phyloP scores from a whole-genome alignment of 2,888 invertebrate species.

The Rotaria magnacalcarata region DNA sequence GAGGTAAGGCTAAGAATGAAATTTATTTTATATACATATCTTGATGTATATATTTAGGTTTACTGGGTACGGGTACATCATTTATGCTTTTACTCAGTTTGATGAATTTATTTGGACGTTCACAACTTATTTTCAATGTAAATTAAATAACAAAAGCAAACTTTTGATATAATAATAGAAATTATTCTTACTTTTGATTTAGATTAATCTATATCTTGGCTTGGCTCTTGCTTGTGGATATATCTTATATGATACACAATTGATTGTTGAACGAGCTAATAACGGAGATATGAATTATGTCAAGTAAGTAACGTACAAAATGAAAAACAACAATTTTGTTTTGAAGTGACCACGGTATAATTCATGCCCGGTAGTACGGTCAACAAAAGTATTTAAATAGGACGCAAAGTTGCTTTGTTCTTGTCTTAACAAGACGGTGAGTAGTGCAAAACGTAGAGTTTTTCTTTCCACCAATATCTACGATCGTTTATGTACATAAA shows the following conservation, averaged over 20 bases:
- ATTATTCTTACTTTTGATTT: too few species aligned
- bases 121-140: slow-evolving; percentile 73
- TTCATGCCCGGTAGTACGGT: too few species aligned
- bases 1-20: slow-evolving; percentile 63
- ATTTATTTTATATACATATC: background rate
- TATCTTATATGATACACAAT: slow-evolving; percentile 91
- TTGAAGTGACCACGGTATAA: too few species aligned
- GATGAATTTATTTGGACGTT: slow-evolving; percentile 79
- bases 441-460: too few species aligned
- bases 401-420: too few species aligned
- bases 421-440: too few species aligned
- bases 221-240: slow-evolving; percentile 86
- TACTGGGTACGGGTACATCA: slow-evolving; percentile 75
- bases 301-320: slow-evolving; percentile 55
- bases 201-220: slow-evolving; percentile 76
- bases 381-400: too few species aligned
- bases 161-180: background rate
- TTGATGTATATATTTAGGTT: slow-evolving; percentile 55
- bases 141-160: slow-evolving; percentile 44
- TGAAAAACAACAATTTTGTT: too few species aligned
- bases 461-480: too few species aligned
- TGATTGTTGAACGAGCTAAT: slow-evolving; percentile 84
- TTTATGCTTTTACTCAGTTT: slow-evolving; percentile 71
- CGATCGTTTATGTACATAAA: too few species aligned
- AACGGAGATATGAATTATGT: slow-evolving; percentile 87